Base-by-base conservation (phyloP, 1,140 invertebrate species). In the Aphelinus atriplicis region DNA sequence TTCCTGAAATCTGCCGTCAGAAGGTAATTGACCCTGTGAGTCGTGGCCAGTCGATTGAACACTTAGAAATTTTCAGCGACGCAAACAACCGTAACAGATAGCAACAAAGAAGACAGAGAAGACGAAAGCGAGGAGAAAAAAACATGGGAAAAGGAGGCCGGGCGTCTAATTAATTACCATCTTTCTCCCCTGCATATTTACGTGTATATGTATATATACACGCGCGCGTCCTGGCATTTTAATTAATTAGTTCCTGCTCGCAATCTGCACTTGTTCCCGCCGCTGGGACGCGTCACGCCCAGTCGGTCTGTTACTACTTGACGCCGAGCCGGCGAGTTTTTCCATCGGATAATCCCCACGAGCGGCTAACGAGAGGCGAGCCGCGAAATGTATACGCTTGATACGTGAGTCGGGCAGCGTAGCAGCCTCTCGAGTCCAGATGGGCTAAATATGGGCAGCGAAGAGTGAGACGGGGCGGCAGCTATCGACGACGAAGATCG, bases 401-500 rank as follows among this genome's bases (percentile, higher is more conserved):
- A 26, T 26, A 26, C 26, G 26, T 26, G 26, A 26, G 26, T 26
- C 26, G 26, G 26, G 26, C 26, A 26, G 26, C 26, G 26, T 26
- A 26, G 26, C 26, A 26, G 26, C 26, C 26, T 26, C 26, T 26
- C 26, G 26, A 26, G 26, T 26, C 26, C 26, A 26, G 51, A 55
- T 56, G 6, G 26, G 4, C 7, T 5, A 42, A 53, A 57, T 46
- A 9, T 56, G 65, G n/a, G 65, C n/a, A 26, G 6, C 55, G 53
- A 45, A 3, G 7, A 42, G 10, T 68, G 43, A 60, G 26, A 60
- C 58, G 58, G 26, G 58, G 26, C 4, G 3, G 10, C 43, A 46
- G 45, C 43, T 62, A 26, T 50, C 62, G 62, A 43, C 26, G 56
- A 53, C 64, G 51, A 67, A 76, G 71, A 75, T 73, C 74, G 73